phyloP scores from a whole-genome alignment of 2,797 vertebrate species.

The Pelobates cultripes region DNA sequence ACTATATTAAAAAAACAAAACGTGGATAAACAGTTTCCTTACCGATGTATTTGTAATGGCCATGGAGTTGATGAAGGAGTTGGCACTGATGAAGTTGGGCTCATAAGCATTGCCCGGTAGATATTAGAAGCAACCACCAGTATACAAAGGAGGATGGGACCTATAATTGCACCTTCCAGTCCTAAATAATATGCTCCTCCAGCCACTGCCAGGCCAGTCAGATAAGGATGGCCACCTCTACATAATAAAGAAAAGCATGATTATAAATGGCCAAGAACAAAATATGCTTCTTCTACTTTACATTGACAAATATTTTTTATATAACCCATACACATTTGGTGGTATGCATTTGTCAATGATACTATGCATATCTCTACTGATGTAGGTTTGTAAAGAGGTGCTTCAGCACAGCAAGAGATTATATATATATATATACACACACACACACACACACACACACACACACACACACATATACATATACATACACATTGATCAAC shows the following conservation, averaged over 20 bases:
- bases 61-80: constrained; percentile 84
- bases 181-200: constrained; percentile 96
- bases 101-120: constrained; percentile 97
- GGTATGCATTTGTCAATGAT: no score
- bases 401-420: no score
- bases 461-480: no score
- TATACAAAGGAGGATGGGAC: constrained; percentile 96
- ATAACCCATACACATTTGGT: no score
- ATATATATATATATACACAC: no score
- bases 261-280: no score
- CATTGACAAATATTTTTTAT: no score
- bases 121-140: constrained; percentile 97
- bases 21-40: constrained; percentile 42
- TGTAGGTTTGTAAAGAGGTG: no score
- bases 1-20: background rate
- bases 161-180: constrained; percentile 96
- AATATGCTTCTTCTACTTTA: no score
- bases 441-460: no score
- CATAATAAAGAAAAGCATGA: constrained; percentile 4
- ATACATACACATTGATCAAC: no score
- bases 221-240: constrained; percentile 95
- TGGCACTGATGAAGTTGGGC: constrained; percentile 84
- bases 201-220: constrained; percentile 94
- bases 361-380: no score
- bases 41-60: constrained; percentile 81